Evolutionary conservation across 2,888 invertebrate species (phyloP).

Genomic region (Busseola fusca): DNA sequence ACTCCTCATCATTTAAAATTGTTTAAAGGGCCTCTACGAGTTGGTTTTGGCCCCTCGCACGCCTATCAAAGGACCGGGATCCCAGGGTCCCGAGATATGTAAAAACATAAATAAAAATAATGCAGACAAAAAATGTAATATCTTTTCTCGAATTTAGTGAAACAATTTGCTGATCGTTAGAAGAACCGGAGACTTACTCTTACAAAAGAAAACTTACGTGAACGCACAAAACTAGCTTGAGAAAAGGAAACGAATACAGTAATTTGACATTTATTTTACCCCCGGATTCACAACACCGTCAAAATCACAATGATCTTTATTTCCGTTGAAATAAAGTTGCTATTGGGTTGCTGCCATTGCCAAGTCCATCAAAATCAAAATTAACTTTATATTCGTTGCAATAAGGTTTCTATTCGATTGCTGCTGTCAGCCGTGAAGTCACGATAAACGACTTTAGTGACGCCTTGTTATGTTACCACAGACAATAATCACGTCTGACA

Average conservation of each 20-base stretch:
- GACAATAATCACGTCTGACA: not conserved
- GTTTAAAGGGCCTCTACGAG: too few species aligned
- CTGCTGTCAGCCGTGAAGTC: not conserved
- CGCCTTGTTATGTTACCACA: not conserved
- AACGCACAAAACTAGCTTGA: not conserved
- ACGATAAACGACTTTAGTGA: not conserved
- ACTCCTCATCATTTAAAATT: too few species aligned
- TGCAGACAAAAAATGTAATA: too few species aligned
- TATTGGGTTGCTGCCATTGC: not conserved
- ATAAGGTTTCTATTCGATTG: not conserved
- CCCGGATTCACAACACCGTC: not conserved
- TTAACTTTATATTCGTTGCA: not conserved
- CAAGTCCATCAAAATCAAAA: not conserved
- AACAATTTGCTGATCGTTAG: not conserved
- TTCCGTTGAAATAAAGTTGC: not conserved
- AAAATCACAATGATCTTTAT: not conserved
- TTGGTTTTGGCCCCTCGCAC: too few species aligned
- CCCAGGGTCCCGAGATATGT: too few species aligned
- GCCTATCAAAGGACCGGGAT: too few species aligned
- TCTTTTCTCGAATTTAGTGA: not conserved
- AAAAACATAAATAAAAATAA: too few species aligned
- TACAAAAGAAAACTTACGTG: not conserved
- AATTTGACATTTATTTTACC: too few species aligned
- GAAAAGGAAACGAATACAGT: not conserved
- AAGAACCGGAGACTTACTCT: too few species aligned